Conservation (phyloP, 2,113 vertebrate genomes). For the Strigops habroptila region DNA sequence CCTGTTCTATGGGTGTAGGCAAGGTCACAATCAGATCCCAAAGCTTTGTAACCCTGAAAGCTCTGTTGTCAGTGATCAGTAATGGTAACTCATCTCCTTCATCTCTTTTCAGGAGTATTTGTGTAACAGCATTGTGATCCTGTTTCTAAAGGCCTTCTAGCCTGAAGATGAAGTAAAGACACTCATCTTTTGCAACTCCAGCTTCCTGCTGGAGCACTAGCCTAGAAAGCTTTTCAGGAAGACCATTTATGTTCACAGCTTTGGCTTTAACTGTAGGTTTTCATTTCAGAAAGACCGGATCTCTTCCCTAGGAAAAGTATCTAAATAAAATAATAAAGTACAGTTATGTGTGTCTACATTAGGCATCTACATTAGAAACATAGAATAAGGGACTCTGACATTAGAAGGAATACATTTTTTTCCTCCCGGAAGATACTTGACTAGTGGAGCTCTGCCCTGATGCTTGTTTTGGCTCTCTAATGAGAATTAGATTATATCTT, state of each 20-base stretch:
- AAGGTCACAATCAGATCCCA: not conserved
- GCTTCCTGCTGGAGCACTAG: not conserved
- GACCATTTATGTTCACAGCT: not conserved
- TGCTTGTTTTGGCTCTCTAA: not conserved
- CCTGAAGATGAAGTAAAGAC: not conserved
- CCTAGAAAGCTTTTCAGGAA: not conserved
- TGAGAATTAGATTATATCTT: not conserved
- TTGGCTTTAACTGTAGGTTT: not conserved
- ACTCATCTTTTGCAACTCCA: not conserved
- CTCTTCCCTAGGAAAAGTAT: not conserved
- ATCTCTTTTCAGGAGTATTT: not conserved
- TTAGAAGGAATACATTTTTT: not conserved
- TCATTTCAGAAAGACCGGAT: not conserved
- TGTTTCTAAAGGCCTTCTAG: not conserved
- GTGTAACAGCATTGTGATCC: not conserved
- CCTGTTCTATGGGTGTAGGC: accelerated
- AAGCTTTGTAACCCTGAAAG: not conserved
- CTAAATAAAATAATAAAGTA: no score
- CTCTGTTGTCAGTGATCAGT: not conserved
- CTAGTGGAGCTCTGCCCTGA: not conserved
- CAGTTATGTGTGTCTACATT: not conserved
- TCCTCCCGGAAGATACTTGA: not conserved
- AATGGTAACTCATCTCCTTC: not conserved
- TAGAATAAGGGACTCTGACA: not conserved
- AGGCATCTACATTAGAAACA: not conserved